Evolutionary conservation across 2,113 vertebrate species (phyloP).

Genomic region (Panurus biarmicus): DNA sequence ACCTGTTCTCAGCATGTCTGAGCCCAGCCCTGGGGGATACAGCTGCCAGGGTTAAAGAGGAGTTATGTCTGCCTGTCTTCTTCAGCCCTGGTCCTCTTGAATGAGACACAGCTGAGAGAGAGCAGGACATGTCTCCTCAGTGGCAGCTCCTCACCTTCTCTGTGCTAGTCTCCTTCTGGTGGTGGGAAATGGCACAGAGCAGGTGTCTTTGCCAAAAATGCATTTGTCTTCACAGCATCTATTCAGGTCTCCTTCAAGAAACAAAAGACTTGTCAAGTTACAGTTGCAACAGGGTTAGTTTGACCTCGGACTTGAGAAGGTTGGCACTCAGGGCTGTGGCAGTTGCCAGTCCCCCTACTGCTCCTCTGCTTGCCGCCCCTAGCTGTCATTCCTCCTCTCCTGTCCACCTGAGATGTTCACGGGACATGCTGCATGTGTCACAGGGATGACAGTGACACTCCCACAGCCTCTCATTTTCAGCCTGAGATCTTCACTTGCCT

Average conservation of each 20-base stretch:
- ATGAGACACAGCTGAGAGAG: not conserved
- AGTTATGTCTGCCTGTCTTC: not conserved
- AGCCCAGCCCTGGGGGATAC: not conserved
- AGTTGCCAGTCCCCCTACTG: not conserved
- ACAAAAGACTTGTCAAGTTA: not conserved
- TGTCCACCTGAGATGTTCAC: not conserved
- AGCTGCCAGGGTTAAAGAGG: not conserved
- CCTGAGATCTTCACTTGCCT: not conserved
- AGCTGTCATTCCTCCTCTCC: not conserved
- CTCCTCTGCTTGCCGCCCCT: not conserved
- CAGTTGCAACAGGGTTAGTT: not conserved
- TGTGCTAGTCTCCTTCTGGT: not conserved
- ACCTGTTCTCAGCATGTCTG: not conserved
- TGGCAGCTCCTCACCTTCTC: not conserved
- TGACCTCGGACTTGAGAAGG: not conserved
- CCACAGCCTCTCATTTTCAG: not conserved
- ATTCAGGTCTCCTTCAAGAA: not conserved
- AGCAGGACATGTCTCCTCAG: accelerated
- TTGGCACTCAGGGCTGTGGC: not conserved
- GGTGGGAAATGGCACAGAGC: not conserved
- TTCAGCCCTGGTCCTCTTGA: not conserved
- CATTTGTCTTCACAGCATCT: not conserved
- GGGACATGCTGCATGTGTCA: not conserved
- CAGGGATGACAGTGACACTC: not conserved
- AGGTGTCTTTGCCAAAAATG: not conserved